Conservation (phyloP, 2,888 invertebrate species). For the Blomia tropicalis region DNA sequence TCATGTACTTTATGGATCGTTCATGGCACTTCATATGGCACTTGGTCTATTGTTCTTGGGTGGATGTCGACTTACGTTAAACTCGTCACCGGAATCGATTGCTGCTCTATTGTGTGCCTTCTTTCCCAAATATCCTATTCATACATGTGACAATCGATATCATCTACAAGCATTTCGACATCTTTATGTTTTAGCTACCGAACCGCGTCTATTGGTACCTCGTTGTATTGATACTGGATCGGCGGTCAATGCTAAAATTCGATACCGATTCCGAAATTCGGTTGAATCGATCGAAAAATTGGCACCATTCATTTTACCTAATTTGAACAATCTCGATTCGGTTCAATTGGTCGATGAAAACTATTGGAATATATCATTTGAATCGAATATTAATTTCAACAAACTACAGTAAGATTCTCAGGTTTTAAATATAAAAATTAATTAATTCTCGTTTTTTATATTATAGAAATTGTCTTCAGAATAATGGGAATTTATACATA, state of each 20-base stretch:
- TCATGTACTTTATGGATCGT: slow-evolving; percentile 65
- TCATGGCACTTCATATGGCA: slow-evolving; percentile 89
- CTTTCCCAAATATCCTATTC: slow-evolving; percentile 91
- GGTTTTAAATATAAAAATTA: background rate
- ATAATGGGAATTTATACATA: slow-evolving; percentile 47
- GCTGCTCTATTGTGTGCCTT: slow-evolving; percentile 81
- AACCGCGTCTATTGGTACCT: slow-evolving; percentile 71
- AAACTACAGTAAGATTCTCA: slow-evolving; percentile 45
- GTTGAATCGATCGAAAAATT: slow-evolving; percentile 38
- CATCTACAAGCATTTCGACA: slow-evolving; percentile 94
- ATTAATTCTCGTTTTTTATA: slow-evolving; percentile 17
- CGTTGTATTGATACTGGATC: slow-evolving; percentile 62
- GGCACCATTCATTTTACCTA: slow-evolving; percentile 73
- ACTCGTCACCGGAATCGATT: slow-evolving; percentile 58
- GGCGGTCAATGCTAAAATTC: slow-evolving; percentile 62
- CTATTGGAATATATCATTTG: slow-evolving; percentile 77
- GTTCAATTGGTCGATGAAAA: slow-evolving; percentile 58
- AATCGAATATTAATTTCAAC: slow-evolving; percentile 64
- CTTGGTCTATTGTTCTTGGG: slow-evolving; percentile 82
- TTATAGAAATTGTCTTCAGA: slow-evolving; percentile 33
- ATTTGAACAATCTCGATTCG: slow-evolving; percentile 53
- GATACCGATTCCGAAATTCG: slow-evolving; percentile 18
- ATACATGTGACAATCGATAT: slow-evolving; percentile 89
- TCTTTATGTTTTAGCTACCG: slow-evolving; percentile 81
- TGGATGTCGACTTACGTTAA: slow-evolving; percentile 58